Evolutionary conservation across 2,797 vertebrate species (phyloP), one percentile per base, ranked within the genome.

Genomic region (Tokudaia tokunoshimensis): DNA sequence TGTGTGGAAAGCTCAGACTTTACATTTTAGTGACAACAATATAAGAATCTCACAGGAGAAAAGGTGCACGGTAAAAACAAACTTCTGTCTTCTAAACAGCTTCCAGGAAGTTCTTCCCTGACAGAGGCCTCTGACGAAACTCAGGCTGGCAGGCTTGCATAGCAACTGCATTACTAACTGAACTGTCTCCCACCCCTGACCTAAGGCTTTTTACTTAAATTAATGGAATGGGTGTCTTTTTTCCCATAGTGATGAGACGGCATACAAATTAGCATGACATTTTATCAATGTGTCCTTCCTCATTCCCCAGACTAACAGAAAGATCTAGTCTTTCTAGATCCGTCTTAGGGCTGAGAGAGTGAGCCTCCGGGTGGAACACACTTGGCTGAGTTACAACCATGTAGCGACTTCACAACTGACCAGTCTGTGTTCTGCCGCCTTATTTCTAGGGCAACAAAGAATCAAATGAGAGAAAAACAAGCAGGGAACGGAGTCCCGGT

Each of bases 391-490:
- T 13, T 81, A 9, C 29, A 44, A 7, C 52, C 55, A 22, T 65
- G 75, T 59, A 47, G 59, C 63, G 44, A 82, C 87, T 47, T 31
- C 37, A 19, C 15, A 3, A 89, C 70, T 97, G 96, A 98, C 75
- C 70, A 61, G 82, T 95, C 44, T 29, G 12, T 13, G 15, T 85
- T 80, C 41, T 95, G 41, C 14, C 85, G 75, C 55, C 93, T 98
- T 34, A 55, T 79, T 98, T 96, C 90, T 37, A 98, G 57, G 96
- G 12, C n/a, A 59, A 74, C 94, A 84, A 92, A 89, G 97, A 76
- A 95, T 91, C 95, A 94, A 91, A 98, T 97, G 97, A 93, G 95
- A 97, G 88, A 92, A 86, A 97, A 97, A 96, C 94, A 94, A 92
- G 92, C 88, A 76, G 67, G 0, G 20, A 83, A 61, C 81, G 61